Evolutionary conservation across 2,888 invertebrate species (phyloP), one percentile per base, ranked within the genome.

Genomic region (Candidula unifasciata): DNA sequence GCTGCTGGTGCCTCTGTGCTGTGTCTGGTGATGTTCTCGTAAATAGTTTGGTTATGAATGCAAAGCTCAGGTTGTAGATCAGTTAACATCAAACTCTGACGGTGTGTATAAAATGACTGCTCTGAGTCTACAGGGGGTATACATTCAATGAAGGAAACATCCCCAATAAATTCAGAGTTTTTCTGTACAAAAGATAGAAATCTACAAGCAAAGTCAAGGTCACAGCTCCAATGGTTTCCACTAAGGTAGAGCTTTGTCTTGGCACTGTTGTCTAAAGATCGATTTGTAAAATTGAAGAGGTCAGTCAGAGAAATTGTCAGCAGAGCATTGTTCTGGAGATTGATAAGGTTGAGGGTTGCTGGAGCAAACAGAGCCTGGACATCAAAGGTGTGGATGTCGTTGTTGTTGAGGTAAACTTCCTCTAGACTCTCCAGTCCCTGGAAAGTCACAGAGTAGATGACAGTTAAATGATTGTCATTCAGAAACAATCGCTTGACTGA

Each of bases 401-500:
- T 90, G 37, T 89, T 80, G n/a, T 87, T 68, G 5, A 90, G 85
- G 21, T 83, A 83, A 18, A 90, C 57, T 30, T n/a, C 74, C 76
- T 87, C 84, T 24, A 90, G 84, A 27, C 85, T 77, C 13, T 81
- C 68, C 85, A 90, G 71, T 27, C 84, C 83, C 52, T 85, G 85
- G 77, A 90, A 90, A 16, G 88, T 85, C 6, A 84, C 87, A 24
- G 81, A 69, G 77, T 86, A 83, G 16, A 90, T 87, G 30, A 73
- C 76, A 0, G 85, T 83, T 10, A 90, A 86, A 30, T 80, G 76
- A 76, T 90, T 90, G 68, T 89, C 80, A 44, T 89, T 86, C 21
- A 90, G 85, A 71, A 87, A 86, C 24, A 90, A 83, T 10, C 71
- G 52, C 60, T 86, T 80, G 21, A 90, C 83, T 24, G 85, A 60